A percentile compares a stretch with the other conserved stretches of the same genome.
phyloP scores from a whole-genome alignment of 2,797 vertebrate species.

The Microctenopoma steveboyesi region DNA sequence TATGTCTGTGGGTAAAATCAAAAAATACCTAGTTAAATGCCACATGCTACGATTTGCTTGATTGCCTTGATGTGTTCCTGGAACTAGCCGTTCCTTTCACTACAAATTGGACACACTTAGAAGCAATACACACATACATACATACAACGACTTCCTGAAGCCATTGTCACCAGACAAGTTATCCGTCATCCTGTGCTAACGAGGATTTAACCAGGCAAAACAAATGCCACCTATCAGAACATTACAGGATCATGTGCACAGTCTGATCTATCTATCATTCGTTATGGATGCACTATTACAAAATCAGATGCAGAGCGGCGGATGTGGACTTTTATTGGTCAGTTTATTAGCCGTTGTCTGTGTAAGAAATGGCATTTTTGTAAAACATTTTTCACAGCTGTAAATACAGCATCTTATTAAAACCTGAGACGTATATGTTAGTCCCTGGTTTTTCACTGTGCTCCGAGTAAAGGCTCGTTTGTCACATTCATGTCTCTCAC shows the following conservation, averaged over 20 bases:
- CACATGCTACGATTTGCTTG: background rate
- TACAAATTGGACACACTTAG: background rate
- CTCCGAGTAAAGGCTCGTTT: background rate
- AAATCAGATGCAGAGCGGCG: slow-evolving; percentile 18
- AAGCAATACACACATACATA: slow-evolving; percentile 14
- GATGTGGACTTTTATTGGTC: slow-evolving; percentile 1
- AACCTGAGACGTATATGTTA: background rate
- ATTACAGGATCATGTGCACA: slow-evolving; percentile 48
- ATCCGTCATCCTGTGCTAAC: slow-evolving; percentile 53
- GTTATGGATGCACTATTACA: slow-evolving; percentile 55
- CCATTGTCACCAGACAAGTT: slow-evolving; percentile 31
- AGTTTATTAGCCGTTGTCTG: slow-evolving; percentile 17
- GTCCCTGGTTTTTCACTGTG: slow-evolving; percentile 22
- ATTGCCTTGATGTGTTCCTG: slow-evolving; percentile 5
- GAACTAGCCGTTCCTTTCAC: background rate
- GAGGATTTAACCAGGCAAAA: slow-evolving; percentile 56
- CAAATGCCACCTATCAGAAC: slow-evolving; percentile 56
- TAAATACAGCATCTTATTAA: slow-evolving; percentile 9
- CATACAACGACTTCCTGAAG: slow-evolving; percentile 5
- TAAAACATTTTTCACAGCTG: slow-evolving; percentile 32
- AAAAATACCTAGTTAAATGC: background rate
- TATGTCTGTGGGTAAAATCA: background rate
- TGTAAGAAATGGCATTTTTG: slow-evolving; percentile 29
- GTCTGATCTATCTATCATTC: slow-evolving; percentile 55
- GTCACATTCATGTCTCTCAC: slow-evolving; percentile 11